phyloP scores from a whole-genome alignment of 2,113 vertebrate genomes.

The Rissa tridactyla region DNA sequence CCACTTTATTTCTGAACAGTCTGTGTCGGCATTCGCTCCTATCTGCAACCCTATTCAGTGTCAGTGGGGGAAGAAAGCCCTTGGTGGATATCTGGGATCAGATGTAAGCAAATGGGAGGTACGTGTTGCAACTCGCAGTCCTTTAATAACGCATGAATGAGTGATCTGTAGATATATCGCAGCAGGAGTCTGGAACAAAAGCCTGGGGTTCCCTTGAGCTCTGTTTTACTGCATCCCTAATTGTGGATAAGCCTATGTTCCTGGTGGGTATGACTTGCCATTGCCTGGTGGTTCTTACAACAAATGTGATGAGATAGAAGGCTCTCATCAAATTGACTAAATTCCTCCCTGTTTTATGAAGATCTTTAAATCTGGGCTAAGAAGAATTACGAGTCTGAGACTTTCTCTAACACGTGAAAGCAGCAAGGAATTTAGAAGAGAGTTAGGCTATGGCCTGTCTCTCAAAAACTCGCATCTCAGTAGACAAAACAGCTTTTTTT shows the following conservation, averaged over 20 bases:
- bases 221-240: not conserved
- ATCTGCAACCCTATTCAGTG: conserved; percentile 96
- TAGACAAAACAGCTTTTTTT: not conserved
- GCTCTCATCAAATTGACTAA: not conserved
- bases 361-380: not conserved
- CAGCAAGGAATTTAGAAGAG: not conserved
- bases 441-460: not conserved
- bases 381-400: not conserved
- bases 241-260: not conserved
- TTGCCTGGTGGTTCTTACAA: not conserved
- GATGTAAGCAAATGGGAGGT: conserved; percentile 93
- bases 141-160: not conserved
- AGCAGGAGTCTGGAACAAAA: not conserved
- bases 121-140: not conserved
- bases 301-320: not conserved
- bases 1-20: conserved; percentile 68
- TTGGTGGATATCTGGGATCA: conserved; percentile 88
- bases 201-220: not conserved
- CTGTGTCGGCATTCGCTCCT: conserved; percentile 93
- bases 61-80: conserved; percentile 95
- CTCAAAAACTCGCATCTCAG: not conserved
- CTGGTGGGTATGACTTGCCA: not conserved
- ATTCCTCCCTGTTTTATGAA: not conserved
- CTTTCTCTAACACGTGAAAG: not conserved
- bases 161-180: not conserved